Evolutionary conservation across 2,113 vertebrate genomes (phyloP).

Genomic region (Bambusicola thoracicus): DNA sequence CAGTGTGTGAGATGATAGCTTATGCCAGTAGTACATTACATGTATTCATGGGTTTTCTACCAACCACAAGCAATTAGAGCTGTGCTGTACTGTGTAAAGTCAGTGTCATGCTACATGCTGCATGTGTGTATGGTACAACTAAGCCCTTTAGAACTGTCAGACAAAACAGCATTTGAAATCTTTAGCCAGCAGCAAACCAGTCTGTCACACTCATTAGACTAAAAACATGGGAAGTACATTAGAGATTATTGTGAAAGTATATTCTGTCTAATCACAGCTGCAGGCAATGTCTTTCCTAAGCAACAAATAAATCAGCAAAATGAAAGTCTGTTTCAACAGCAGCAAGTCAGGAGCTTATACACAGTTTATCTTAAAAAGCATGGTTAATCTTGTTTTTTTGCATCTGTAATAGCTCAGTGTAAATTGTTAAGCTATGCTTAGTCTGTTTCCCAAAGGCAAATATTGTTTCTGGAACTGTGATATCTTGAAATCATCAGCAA

Average conservation of each 20-base stretch:
- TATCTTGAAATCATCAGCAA: neutral
- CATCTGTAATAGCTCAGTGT: neutral
- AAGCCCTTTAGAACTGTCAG: neutral
- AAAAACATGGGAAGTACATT: neutral
- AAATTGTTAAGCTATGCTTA: neutral
- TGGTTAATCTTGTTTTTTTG: neutral
- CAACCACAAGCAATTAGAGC: neutral
- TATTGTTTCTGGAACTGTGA: neutral
- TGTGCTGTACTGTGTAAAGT: neutral
- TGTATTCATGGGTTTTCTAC: neutral
- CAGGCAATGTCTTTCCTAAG: constrained; percentile 1
- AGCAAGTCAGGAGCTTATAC: neutral
- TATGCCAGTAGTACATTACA: neutral
- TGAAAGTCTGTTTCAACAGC: constrained; percentile 9
- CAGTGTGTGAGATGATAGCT: neutral
- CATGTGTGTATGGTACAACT: neutral
- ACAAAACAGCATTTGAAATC: constrained; percentile 26
- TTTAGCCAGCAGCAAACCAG: neutral
- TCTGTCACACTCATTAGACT: neutral
- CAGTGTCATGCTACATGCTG: neutral
- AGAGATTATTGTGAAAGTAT: neutral
- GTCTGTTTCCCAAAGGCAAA: constrained; percentile 1
- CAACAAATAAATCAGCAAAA: constrained; percentile 1
- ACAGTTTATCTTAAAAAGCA: neutral
- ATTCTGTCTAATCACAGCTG: neutral